Conservation (phyloP, 2,797 vertebrate genomes). For the Gallinago nigripennis region DNA sequence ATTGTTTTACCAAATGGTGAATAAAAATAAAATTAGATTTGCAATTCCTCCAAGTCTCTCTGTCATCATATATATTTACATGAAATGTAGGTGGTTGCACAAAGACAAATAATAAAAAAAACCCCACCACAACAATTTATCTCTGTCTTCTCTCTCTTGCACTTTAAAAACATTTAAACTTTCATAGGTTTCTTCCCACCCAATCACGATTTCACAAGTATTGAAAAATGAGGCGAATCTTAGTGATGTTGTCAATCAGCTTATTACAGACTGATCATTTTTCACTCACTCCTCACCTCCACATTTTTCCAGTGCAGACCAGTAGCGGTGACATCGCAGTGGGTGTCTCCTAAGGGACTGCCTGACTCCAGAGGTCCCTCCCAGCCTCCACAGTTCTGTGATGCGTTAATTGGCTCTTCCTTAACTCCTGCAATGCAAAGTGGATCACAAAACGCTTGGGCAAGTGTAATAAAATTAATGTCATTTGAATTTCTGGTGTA, state of each 20-base stretch:
- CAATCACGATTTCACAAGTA: conserved; percentile 68
- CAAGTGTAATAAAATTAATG: not conserved
- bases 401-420: not conserved
- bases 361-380: not conserved
- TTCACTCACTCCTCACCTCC: conserved; percentile 2
- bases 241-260: not conserved
- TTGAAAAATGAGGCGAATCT: conserved; percentile 19
- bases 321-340: not conserved
- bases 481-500: not conserved
- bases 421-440: not conserved
- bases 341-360: not conserved
- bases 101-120: not conserved
- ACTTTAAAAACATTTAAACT: not conserved
- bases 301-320: not conserved
- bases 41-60: not conserved
- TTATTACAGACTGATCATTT: conserved; percentile 43
- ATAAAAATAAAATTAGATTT: not conserved
- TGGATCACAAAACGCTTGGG: not conserved
- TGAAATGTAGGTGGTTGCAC: not conserved
- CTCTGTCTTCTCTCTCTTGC: not conserved
- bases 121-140: not conserved
- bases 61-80: not conserved
- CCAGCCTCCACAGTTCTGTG: not conserved
- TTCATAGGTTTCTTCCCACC: not conserved
- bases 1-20: not conserved